Base-by-base conservation (phyloP, 2,113 vertebrate genomes). In the human (Homo sapiens) region DNA sequence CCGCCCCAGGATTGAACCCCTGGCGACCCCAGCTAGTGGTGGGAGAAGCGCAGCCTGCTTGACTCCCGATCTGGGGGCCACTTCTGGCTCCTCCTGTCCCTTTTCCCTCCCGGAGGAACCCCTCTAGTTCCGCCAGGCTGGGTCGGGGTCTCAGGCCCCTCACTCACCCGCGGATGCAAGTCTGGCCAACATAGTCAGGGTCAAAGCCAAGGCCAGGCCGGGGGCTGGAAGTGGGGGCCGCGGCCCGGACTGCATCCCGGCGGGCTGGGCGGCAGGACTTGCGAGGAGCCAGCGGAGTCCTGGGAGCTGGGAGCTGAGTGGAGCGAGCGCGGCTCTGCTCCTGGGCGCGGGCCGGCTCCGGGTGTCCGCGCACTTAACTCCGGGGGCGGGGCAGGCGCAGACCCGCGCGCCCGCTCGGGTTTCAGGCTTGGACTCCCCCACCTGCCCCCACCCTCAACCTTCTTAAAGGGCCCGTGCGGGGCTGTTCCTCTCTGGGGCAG, bases 381-480 rank as follows among this genome's bases (percentile, higher is more conserved):
- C 10, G 45, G 91, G 96, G 97, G 97, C 94, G 97, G 96, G 93
- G 95, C 96, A 8, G 93, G 87, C 90, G 68, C 84, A 64, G 18
- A 57, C 96, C 22, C 66, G 73, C 45, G 43, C 27, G 23, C 75
- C 8, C 80, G 93, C 97, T 98, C 97, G 0, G 59, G 81, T 97
- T 97, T 97, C 96, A 88, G 70, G 52, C 94, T 2, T 18, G 82
- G 92, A 79, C 94, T 92, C 94, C 86, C 95, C 55, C 8, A 13
- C 10, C 50, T 32, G 52, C 94, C 45, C 94, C 86, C 48, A 75
- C 89, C 88, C 57, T 25, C 86, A 76, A 50, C 38, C 35, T 96
- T 92, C 97, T 97, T 98, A 97, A 98, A 98, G 97, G 87, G 96
- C 96, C 96, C 73, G 43, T 94, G 82, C 79, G 55, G 72, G 76